phyloP scores from a whole-genome alignment of 2,888 invertebrate genomes.

The Hyalella azteca region DNA sequence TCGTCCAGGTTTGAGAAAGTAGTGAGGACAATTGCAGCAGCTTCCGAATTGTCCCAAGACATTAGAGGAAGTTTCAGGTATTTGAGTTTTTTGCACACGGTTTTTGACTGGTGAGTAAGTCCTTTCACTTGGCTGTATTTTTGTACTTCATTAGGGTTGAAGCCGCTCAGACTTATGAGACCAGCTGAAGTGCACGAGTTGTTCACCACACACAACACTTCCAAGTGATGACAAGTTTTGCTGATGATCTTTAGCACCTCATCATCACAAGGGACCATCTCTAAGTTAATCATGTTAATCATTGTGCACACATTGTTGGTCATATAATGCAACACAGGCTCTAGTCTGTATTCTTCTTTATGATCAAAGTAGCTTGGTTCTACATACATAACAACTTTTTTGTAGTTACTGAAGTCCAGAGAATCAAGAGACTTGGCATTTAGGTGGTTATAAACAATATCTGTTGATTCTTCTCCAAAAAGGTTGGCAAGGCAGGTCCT shows the following conservation, averaged over 20 bases:
- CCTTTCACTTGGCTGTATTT: slow-evolving; percentile 4
- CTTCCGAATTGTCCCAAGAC: not conserved
- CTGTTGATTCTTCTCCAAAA: not conserved
- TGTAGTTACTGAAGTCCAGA: slow-evolving; percentile 8
- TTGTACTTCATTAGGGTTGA: not conserved
- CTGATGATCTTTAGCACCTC: not conserved
- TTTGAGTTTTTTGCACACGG: not conserved
- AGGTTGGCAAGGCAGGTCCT: not conserved
- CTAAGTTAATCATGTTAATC: not conserved
- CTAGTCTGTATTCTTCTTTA: not conserved
- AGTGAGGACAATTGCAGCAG: not conserved
- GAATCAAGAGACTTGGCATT: slow-evolving; percentile 4
- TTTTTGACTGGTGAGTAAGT: not conserved
- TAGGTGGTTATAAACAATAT: not conserved
- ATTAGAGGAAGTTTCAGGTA: not conserved
- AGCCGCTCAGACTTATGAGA: not conserved
- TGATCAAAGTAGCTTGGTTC: not conserved
- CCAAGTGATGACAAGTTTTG: not conserved
- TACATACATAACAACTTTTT: not conserved
- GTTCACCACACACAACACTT: not conserved
- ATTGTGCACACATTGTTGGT: slow-evolving; percentile 12
- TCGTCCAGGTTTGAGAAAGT: not conserved
- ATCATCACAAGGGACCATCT: not conserved
- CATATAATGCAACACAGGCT: not conserved
- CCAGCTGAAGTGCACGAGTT: not conserved